phyloP scores from a whole-genome alignment of 2,888 invertebrate genomes.

The Drosophila infuscata region DNA sequence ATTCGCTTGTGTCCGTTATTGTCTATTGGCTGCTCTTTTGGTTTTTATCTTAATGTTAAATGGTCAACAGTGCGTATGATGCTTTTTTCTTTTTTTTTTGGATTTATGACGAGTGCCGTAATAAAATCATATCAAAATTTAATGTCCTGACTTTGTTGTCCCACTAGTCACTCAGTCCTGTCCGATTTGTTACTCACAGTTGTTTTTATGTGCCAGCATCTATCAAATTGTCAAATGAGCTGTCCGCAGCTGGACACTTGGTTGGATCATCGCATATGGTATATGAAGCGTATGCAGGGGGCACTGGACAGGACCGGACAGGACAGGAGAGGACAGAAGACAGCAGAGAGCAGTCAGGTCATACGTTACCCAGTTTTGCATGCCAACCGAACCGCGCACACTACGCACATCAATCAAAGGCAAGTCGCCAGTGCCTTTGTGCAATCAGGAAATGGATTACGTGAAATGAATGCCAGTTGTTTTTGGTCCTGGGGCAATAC shows the following conservation, averaged over 20 bases:
- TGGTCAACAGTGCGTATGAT: constrained; percentile 70
- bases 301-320: too few species aligned
- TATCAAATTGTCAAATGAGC: constrained; percentile 79
- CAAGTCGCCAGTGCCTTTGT: constrained; percentile 47
- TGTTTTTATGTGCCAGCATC: constrained; percentile 59
- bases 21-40: constrained; percentile 46
- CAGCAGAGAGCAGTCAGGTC: not conserved
- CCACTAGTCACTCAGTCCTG: not conserved
- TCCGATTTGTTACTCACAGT: constrained; percentile 32
- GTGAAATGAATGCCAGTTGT: constrained; percentile 54
- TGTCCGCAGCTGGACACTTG: constrained; percentile 60
- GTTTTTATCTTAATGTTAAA: constrained; percentile 60
- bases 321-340: not conserved
- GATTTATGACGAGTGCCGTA: constrained; percentile 65
- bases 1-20: constrained; percentile 38
- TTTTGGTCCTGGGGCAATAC: constrained; percentile 3
- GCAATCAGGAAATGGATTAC: constrained; percentile 61
- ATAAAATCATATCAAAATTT: constrained; percentile 76
- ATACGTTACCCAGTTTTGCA: constrained; percentile 44
- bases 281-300: not conserved
- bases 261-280: constrained; percentile 9
- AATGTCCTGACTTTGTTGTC: constrained; percentile 44
- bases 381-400: constrained; percentile 18
- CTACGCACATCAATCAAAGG: constrained; percentile 54
- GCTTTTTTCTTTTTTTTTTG: constrained; percentile 27